Evolutionary conservation across 2,888 invertebrate genomes (phyloP).

Genomic region (Ypsolopha sequella): DNA sequence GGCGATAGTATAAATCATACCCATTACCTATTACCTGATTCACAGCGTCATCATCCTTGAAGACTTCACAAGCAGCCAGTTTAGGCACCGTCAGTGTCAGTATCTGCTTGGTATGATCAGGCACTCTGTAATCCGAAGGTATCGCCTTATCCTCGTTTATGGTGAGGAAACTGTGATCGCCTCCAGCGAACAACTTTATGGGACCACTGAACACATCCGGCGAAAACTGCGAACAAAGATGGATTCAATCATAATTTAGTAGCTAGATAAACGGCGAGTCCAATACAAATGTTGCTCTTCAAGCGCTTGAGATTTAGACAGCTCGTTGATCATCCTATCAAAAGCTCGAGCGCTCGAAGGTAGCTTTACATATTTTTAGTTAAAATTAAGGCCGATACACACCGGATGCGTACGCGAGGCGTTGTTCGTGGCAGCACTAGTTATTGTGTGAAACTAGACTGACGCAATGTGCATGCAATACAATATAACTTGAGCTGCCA

Average conservation of each 20-base stretch:
- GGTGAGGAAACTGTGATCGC: constrained; percentile 88
- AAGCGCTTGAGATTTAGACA: no score
- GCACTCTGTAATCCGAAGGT: constrained; percentile 75
- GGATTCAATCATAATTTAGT: constrained; percentile 4
- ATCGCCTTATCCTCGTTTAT: constrained; percentile 53
- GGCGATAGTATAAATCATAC: no score
- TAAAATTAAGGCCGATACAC: no score
- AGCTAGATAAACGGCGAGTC: background rate
- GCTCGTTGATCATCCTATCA: no score
- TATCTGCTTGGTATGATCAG: constrained; percentile 74
- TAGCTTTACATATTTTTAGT: no score
- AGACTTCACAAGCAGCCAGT: constrained; percentile 70
- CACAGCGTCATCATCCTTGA: constrained; percentile 73
- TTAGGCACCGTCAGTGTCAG: constrained; percentile 72
- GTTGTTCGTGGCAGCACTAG: no score
- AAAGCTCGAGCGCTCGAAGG: background rate
- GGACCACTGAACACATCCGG: constrained; percentile 51
- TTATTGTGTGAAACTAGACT: no score
- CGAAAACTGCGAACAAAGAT: constrained; percentile 33
- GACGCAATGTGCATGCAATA: no score
- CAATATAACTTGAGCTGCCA: no score
- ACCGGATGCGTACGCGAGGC: no score
- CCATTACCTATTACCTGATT: constrained; percentile 60
- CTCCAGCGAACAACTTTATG: constrained; percentile 81
- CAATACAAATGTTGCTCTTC: no score